A percentile compares a stretch with the other conserved stretches of the same genome.
phyloP scores from a whole-genome alignment of 2,797 vertebrate genomes.

The Macroramphosus scolopax region DNA sequence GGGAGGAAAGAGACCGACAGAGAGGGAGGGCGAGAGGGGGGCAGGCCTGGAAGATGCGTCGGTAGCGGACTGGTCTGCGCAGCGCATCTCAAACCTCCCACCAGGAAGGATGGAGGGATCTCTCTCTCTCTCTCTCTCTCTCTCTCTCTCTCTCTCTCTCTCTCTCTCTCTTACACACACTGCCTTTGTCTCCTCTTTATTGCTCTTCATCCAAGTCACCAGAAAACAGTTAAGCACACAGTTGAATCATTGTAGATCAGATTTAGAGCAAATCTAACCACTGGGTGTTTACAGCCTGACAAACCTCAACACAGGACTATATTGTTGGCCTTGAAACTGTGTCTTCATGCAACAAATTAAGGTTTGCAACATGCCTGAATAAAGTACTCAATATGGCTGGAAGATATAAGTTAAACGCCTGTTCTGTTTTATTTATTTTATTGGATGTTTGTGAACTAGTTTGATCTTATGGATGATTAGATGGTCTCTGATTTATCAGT shows the following conservation, averaged over 20 bases:
- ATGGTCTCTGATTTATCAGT: no score
- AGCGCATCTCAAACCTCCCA: slow-evolving; percentile 73
- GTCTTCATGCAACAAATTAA: background rate
- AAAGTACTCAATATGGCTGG: background rate
- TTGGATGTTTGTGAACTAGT: no score
- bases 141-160: slow-evolving; percentile 5
- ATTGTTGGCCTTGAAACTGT: background rate
- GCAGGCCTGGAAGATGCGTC: slow-evolving; percentile 69
- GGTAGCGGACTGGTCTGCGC: slow-evolving; percentile 63
- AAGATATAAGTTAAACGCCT: background rate
- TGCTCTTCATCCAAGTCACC: slow-evolving; percentile 62
- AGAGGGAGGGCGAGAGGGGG: slow-evolving; percentile 23
- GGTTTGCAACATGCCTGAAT: background rate
- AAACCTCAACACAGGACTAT: slow-evolving; percentile 4
- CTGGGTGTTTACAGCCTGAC: slow-evolving; percentile 5
- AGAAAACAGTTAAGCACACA: slow-evolving; percentile 54
- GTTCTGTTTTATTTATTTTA: background rate
- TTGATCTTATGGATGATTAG: no score
- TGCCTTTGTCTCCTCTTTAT: slow-evolving; percentile 56
- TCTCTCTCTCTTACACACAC: slow-evolving; percentile 7
- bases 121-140: slow-evolving; percentile 32
- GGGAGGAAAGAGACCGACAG: slow-evolving; percentile 18
- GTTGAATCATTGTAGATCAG: slow-evolving; percentile 23
- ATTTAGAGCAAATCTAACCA: slow-evolving; percentile 19
- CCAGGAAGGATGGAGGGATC: slow-evolving; percentile 67